Conservation (phyloP, 2,888 invertebrate species). For the Atethmia centrago region DNA sequence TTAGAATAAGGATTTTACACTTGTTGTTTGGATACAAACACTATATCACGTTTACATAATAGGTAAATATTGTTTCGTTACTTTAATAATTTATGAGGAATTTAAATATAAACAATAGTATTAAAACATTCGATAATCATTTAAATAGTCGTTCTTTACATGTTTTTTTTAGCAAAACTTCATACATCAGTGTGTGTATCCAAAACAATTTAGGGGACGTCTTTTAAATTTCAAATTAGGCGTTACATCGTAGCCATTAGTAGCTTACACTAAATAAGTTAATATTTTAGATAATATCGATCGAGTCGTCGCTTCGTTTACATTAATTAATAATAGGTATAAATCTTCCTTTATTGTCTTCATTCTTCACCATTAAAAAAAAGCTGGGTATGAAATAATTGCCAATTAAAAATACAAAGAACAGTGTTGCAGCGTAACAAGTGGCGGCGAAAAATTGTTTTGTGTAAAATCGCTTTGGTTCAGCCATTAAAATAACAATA, state of each 20-base stretch:
- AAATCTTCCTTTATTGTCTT: slow-evolving; percentile 90
- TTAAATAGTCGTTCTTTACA: slow-evolving; percentile 39
- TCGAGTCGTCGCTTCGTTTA: slow-evolving; percentile 85
- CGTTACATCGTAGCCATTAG: slow-evolving; percentile 77
- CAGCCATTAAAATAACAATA: slow-evolving; percentile 78
- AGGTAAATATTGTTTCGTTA: slow-evolving; percentile 55
- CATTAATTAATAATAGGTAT: slow-evolving; percentile 87
- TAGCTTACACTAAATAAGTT: slow-evolving; percentile 85
- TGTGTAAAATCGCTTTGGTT: slow-evolving; percentile 85
- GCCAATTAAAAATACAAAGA: slow-evolving; percentile 65
- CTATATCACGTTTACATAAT: slow-evolving; percentile 39
- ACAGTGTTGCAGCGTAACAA: slow-evolving; percentile 83
- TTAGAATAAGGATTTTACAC: slow-evolving; percentile 65
- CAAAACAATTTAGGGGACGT: slow-evolving; percentile 70
- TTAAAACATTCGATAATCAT: slow-evolving; percentile 56
- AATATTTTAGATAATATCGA: slow-evolving; percentile 86
- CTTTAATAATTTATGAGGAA: slow-evolving; percentile 47
- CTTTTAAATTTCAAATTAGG: slow-evolving; percentile 75
- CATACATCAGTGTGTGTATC: slow-evolving; percentile 72
- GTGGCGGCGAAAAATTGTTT: slow-evolving; percentile 83
- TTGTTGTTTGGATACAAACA: slow-evolving; percentile 65
- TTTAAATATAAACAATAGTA: slow-evolving; percentile 57
- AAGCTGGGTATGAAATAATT: slow-evolving; percentile 78
- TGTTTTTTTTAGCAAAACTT: slow-evolving; percentile 30
- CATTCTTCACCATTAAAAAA: slow-evolving; percentile 86